A percentile compares a stretch with the other conserved stretches of the same genome.
Evolutionary conservation across 2,797 vertebrate genomes (phyloP).

Genomic region (Pygocentrus nattereri): DNA sequence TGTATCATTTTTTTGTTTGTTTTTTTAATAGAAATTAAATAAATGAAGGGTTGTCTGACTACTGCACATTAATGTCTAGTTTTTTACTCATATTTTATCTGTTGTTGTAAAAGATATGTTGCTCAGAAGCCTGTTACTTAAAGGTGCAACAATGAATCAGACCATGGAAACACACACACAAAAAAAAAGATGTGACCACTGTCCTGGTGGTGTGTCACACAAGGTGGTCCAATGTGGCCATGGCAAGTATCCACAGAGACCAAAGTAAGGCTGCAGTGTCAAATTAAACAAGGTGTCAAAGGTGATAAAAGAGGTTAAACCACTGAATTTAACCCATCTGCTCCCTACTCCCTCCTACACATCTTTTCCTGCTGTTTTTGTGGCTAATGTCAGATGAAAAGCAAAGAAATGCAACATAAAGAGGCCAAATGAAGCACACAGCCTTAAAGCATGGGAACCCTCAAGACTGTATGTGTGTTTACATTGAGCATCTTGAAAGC

Average conservation of each 20-base stretch:
- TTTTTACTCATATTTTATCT: not conserved
- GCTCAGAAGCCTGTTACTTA: no score
- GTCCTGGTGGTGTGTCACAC: slow-evolving; percentile 9
- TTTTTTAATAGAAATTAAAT: no score
- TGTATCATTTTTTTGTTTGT: no score
- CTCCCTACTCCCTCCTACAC: not conserved
- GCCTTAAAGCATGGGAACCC: not conserved
- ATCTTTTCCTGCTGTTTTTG: not conserved
- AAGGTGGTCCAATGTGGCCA: slow-evolving; percentile 33
- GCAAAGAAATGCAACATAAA: not conserved
- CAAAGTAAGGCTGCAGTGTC: slow-evolving; percentile 12
- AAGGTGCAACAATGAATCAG: no score
- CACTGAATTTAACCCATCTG: slow-evolving; percentile 8
- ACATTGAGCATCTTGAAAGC: slow-evolving; percentile 37
- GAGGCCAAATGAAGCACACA: not conserved
- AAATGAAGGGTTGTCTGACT: no score
- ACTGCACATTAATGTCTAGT: no score
- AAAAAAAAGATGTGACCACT: not conserved
- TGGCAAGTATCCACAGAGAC: slow-evolving; percentile 46
- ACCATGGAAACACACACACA: not conserved
- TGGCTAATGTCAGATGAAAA: not conserved
- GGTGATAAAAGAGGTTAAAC: slow-evolving; percentile 30
- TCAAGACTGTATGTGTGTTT: not conserved
- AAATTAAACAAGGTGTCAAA: slow-evolving; percentile 3
- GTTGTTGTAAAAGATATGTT: not conserved